Conservation (phyloP, 2,797 vertebrate species). For the Sebastes matsubarae region DNA sequence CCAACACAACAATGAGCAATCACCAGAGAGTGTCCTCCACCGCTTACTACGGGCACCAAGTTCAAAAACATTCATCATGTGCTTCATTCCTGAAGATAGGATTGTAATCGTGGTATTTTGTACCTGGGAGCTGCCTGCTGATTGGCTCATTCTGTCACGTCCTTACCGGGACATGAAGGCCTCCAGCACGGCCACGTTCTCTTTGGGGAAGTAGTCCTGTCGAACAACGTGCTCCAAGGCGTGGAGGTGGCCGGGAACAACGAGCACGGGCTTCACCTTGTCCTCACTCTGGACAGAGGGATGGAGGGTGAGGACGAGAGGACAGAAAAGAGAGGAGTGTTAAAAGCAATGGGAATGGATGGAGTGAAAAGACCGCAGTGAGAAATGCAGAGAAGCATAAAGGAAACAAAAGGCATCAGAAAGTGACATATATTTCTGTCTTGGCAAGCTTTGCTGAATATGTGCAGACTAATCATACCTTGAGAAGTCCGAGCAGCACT, state of each 20-base stretch:
- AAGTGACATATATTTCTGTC: background rate
- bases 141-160: slow-evolving; percentile 68
- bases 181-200: slow-evolving; percentile 86
- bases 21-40: slow-evolving; percentile 2
- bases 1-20: background rate
- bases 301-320: background rate
- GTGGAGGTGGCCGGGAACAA: slow-evolving; percentile 92
- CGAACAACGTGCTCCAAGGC: slow-evolving; percentile 90
- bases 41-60: background rate
- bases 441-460: background rate
- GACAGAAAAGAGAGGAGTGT: background rate
- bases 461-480: slow-evolving; percentile 78
- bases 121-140: slow-evolving; percentile 66
- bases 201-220: slow-evolving; percentile 94
- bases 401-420: background rate
- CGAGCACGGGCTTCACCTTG: slow-evolving; percentile 89
- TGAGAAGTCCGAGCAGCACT: slow-evolving; percentile 92
- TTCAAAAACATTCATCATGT: slow-evolving; percentile 4
- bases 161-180: slow-evolving; percentile 92
- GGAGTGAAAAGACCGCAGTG: background rate
- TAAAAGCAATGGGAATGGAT: background rate
- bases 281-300: slow-evolving; percentile 89
- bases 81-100: slow-evolving; percentile 8
- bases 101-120: slow-evolving; percentile 16
- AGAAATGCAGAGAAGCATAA: background rate